phyloP scores from a whole-genome alignment of 2,888 invertebrate species.

The Abrostola tripartita region DNA sequence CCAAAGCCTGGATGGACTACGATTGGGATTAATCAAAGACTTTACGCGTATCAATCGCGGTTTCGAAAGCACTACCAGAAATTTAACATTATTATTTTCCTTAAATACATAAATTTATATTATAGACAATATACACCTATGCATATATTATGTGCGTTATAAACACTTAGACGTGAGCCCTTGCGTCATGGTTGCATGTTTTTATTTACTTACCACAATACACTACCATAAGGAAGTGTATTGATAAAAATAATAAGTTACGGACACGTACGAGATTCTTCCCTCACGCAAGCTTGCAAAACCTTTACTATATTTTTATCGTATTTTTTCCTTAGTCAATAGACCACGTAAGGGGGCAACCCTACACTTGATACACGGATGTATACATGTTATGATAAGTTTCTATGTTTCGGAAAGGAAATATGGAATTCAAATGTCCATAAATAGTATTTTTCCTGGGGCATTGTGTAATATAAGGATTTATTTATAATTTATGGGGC shows the following conservation, averaged over 20 bases:
- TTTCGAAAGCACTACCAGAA: too few species aligned
- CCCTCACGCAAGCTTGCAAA: slow-evolving; percentile 46
- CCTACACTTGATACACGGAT: slow-evolving; percentile 37
- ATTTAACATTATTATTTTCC: not conserved
- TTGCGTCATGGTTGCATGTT: slow-evolving; percentile 23
- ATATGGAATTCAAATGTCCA: not conserved
- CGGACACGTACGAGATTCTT: slow-evolving; percentile 28
- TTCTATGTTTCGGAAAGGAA: slow-evolving; percentile 27
- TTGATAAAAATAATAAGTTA: slow-evolving; percentile 54
- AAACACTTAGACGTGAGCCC: not conserved
- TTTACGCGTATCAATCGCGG: too few species aligned
- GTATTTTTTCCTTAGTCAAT: slow-evolving; percentile 51
- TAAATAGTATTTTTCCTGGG: not conserved
- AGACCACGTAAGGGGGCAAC: slow-evolving; percentile 40
- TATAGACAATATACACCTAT: not conserved
- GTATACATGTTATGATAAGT: slow-evolving; percentile 43
- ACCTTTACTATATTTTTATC: slow-evolving; percentile 47
- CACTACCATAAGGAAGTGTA: slow-evolving; percentile 50
- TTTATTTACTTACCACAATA: slow-evolving; percentile 30
- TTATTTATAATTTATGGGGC: not conserved
- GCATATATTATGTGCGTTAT: not conserved
- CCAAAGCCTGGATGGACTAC: too few species aligned
- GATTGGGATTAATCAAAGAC: too few species aligned
- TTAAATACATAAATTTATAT: not conserved
- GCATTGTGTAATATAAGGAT: not conserved